Evolutionary conservation across 2,797 vertebrate species (phyloP).

Genomic region (Coregonus suidteri): DNA sequence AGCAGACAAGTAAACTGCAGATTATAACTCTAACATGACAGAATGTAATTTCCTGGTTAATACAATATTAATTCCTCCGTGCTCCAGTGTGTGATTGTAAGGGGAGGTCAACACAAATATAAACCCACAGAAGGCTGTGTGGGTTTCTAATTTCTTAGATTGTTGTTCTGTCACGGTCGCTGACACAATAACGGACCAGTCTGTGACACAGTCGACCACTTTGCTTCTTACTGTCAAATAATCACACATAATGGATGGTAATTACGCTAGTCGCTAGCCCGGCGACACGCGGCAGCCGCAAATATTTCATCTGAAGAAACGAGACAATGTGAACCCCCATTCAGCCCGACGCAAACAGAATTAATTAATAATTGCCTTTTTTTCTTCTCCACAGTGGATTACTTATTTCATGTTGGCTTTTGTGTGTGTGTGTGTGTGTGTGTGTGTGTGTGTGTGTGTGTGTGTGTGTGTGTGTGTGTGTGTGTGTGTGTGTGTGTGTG

Average conservation of each 20-base stretch:
- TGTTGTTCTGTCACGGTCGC: slow-evolving; percentile 31
- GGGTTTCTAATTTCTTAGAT: not conserved
- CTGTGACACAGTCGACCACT: slow-evolving; percentile 69
- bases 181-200: slow-evolving; percentile 64
- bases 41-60: not conserved
- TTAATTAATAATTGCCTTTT: not conserved
- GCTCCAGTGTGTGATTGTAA: not conserved
- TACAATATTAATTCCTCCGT: not conserved
- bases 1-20: not conserved
- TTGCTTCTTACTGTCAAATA: slow-evolving; percentile 71
- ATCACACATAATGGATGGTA: slow-evolving; percentile 68
- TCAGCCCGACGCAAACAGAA: slow-evolving; percentile 24
- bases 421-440: slow-evolving; percentile 14
- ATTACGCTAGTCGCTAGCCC: slow-evolving; percentile 50
- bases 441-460: too few species aligned
- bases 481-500: too few species aligned
- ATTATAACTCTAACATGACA: not conserved
- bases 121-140: not conserved
- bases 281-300: not conserved
- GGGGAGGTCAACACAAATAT: not conserved
- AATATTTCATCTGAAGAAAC: not conserved
- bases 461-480: too few species aligned
- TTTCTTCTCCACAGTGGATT: not conserved
- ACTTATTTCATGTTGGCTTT: not conserved
- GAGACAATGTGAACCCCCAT: not conserved